Percentiles rank a stretch among this genome's conserved stretches.
phyloP scores from a whole-genome alignment of 2,888 invertebrate species.

The Rhamnusium bicolor region DNA sequence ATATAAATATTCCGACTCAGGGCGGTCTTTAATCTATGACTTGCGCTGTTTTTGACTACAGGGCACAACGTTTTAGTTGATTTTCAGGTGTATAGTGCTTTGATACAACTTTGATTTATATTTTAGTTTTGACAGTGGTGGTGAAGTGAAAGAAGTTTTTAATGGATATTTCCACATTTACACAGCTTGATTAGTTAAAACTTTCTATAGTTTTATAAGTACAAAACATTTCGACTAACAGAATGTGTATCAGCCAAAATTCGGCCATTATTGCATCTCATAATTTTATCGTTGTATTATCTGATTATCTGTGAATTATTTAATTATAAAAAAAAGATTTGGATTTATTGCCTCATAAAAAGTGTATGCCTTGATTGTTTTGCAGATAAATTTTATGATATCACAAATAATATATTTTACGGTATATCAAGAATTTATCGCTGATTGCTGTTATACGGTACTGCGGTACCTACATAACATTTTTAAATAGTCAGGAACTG shows the following conservation, averaged over 20 bases:
- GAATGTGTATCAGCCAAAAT: background rate
- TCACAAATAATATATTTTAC: background rate
- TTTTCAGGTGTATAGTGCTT: constrained; percentile 18
- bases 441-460: background rate
- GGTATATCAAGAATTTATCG: constrained; percentile 2
- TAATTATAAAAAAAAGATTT: background rate
- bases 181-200: too few relatives aligned
- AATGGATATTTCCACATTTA: background rate
- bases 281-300: background rate
- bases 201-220: too few relatives aligned
- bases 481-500: background rate
- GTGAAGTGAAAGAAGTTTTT: constrained; percentile 23
- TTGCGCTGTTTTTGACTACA: constrained; percentile 57
- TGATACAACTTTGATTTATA: constrained; percentile 21
- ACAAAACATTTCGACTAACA: too few relatives aligned
- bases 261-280: background rate
- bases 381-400: constrained; percentile 3
- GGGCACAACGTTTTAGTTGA: constrained; percentile 29
- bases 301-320: background rate
- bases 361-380: background rate
- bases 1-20: constrained; percentile 59
- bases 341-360: background rate
- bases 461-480: background rate
- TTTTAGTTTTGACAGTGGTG: constrained; percentile 17
- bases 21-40: constrained; percentile 63